Percentiles rank a stretch among this genome's conserved stretches.
phyloP scores from a whole-genome alignment of 2,888 invertebrate genomes.

The Phytoseiulus persimilis region DNA sequence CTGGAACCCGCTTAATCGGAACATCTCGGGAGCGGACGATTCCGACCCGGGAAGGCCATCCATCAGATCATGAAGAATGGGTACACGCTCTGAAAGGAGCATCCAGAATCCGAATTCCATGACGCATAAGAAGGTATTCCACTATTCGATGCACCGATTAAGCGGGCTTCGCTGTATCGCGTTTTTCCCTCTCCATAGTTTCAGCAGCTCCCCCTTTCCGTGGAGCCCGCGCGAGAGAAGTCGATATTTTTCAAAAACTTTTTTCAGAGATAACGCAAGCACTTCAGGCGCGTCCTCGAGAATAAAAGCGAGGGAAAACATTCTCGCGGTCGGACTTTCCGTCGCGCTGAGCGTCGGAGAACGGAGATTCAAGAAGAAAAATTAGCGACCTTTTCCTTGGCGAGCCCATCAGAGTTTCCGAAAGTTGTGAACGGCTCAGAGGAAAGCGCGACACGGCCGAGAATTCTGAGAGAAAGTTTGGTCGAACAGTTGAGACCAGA shows the following conservation, averaged over 20 bases:
- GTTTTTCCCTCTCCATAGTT: neutral
- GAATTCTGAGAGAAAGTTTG: neutral
- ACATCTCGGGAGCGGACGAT: too few relatives aligned
- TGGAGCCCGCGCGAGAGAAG: neutral
- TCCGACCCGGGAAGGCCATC: too few relatives aligned
- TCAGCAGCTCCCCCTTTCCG: neutral
- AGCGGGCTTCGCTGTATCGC: too few relatives aligned
- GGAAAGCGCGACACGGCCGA: neutral
- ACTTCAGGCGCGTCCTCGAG: neutral
- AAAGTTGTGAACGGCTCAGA: neutral
- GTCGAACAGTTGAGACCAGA: neutral
- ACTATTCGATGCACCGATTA: too few relatives aligned
- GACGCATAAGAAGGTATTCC: too few relatives aligned
- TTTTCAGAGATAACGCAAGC: neutral
- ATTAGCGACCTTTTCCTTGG: neutral
- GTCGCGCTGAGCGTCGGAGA: neutral
- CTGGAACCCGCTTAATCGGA: too few relatives aligned
- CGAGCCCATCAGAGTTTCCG: neutral
- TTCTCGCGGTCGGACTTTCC: neutral
- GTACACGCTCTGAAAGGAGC: too few relatives aligned
- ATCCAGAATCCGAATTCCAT: too few relatives aligned
- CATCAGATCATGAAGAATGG: too few relatives aligned
- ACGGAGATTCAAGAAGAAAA: neutral
- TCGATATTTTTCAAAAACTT: conserved; percentile 5
- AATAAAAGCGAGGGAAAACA: neutral